Base-by-base conservation (phyloP, 2,113 vertebrate genomes). In the Todiramphus chloris region DNA sequence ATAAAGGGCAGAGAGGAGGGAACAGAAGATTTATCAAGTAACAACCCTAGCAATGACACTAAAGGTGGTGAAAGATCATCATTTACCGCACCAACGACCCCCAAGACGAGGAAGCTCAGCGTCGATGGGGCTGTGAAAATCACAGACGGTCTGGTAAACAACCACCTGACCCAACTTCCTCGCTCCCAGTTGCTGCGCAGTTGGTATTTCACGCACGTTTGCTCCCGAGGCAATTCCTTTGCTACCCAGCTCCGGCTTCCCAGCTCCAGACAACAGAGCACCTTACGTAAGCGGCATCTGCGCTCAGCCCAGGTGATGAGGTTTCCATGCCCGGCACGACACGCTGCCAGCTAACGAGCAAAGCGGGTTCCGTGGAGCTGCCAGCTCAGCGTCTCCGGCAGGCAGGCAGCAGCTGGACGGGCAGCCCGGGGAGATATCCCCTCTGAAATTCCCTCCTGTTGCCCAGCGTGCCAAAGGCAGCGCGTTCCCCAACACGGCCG, bases 21-120 rank as follows among this genome's bases (percentile, higher is more conserved):
- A 78, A 24, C 37, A 63, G 74, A 73, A 50, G 51, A 74, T 43
- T 21, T 51, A 39, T 48, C 63, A 28, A 39, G 41, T 17, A 59
- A 53, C 1, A 0, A 35, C 46, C 56, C 13, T 5, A n/a, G 12
- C 3, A 13, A 30, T 3, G 33, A 43, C 9, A 23, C 50, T 3
- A 35, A 55, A 60, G 31, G 3, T 15, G 86, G 13, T 28, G 41
- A 63, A 27, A 83, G 67, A 81, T 2, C 8, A 3, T 23, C 3
- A 51, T 56, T 73, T 44, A 3, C 18, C 19, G 20, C 0, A 1
- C 17, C 30, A 23, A 10, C 62, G 24, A 59, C 12, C 30, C 72
- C 66, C 37, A 63, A 11, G n/a, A 20, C 1, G 58, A 60, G 44
- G 10, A 39, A 41, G 0, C 12, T 82, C 7, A 20, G 37, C 23